Evolutionary conservation across 2,797 vertebrate genomes (phyloP).

Genomic region (Tarsius wallacei): DNA sequence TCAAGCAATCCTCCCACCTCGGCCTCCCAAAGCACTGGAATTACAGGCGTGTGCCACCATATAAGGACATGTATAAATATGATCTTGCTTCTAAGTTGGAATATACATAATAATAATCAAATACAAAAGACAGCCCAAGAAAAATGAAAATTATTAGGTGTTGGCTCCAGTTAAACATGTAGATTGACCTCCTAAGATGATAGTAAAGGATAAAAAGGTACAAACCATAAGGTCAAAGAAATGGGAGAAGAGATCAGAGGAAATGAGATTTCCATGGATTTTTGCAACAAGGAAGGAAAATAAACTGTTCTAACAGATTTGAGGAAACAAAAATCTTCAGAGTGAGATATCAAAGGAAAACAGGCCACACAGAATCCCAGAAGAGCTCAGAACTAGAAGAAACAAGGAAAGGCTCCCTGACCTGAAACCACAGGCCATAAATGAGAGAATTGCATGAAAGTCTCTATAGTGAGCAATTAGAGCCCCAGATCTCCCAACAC

Average conservation of each 20-base stretch:
- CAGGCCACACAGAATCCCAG: background rate
- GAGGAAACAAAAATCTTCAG: background rate
- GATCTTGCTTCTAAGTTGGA: background rate
- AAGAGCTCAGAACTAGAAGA: background rate
- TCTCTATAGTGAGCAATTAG: background rate
- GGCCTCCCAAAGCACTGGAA: too few relatives aligned
- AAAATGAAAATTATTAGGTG: background rate
- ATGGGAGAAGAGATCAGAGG: background rate
- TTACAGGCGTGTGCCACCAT: too few relatives aligned
- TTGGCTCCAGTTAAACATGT: background rate
- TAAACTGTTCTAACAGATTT: background rate
- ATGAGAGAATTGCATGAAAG: background rate
- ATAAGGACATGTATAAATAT: background rate
- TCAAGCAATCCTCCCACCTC: too few relatives aligned
- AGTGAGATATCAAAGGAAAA: background rate
- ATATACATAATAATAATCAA: constrained; percentile 3
- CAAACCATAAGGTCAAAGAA: background rate
- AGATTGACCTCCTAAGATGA: background rate
- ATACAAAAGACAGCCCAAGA: background rate
- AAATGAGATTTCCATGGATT: background rate
- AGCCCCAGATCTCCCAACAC: background rate
- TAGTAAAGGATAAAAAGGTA: background rate
- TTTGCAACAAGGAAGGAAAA: constrained; percentile 30
- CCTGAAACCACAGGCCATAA: background rate
- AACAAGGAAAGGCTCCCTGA: background rate